Percentiles rank a stretch among this genome's conserved stretches.
Evolutionary conservation across 1,140 invertebrate species (phyloP).

Genomic region (Zaprionus taronus): DNA sequence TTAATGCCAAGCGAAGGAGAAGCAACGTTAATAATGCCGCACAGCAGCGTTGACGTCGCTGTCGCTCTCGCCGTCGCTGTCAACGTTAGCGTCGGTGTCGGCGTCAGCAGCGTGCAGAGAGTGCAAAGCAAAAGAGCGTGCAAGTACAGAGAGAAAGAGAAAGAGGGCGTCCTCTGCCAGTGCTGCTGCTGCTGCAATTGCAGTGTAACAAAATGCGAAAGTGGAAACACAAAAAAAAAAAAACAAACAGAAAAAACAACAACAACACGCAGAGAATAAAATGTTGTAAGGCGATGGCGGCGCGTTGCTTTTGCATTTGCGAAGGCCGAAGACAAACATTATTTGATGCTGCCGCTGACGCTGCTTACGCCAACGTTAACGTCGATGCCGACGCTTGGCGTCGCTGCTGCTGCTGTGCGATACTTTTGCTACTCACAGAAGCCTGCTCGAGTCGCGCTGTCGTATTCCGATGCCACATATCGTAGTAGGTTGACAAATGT

Average conservation of each 20-base stretch:
- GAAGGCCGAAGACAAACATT: slow-evolving; percentile 53
- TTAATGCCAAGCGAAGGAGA: slow-evolving; percentile 51
- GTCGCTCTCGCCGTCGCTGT: background rate
- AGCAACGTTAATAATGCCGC: slow-evolving; percentile 46
- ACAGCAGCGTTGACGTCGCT: slow-evolving; percentile 12
- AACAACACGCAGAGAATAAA: background rate
- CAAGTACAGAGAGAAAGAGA: background rate
- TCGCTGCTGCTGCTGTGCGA: slow-evolving; percentile 27
- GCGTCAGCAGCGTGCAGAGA: slow-evolving; percentile 2
- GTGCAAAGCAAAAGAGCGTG: background rate
- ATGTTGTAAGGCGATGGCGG: slow-evolving; percentile 1
- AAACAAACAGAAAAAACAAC: background rate
- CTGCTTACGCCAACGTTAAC: background rate
- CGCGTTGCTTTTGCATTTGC: slow-evolving; percentile 43
- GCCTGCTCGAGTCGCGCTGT: slow-evolving; percentile 46
- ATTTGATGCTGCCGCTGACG: slow-evolving; percentile 45
- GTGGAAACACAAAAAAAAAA: background rate
- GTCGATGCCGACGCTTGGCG: background rate
- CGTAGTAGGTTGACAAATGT: background rate
- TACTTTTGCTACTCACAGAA: slow-evolving; percentile 47
- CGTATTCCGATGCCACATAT: slow-evolving; percentile 25
- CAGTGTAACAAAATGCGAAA: slow-evolving; percentile 41
- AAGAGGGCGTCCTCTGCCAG: slow-evolving; percentile 18
- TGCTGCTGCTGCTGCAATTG: slow-evolving; percentile 29
- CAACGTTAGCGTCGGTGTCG: background rate